Evolutionary conservation across 2,888 invertebrate genomes (phyloP).

Genomic region (Leucania comma): DNA sequence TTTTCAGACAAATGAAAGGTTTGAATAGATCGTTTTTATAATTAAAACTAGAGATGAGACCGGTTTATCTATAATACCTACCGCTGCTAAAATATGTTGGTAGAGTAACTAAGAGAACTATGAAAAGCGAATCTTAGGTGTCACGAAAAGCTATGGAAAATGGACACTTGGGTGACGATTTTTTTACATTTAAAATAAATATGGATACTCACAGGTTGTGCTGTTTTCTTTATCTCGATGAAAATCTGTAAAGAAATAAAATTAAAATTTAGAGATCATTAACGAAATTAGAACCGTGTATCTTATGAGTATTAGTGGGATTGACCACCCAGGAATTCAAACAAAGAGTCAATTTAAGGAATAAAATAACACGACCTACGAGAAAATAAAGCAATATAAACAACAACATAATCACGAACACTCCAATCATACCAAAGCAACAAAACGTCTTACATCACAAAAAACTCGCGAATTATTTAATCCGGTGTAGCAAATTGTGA

Average conservation of each 20-base stretch:
- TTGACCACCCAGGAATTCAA: background rate
- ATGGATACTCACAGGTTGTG: conserved; percentile 36
- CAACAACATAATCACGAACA: conserved; percentile 4
- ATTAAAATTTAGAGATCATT: background rate
- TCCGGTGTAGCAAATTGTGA: conserved; percentile 51
- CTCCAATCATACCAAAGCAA: background rate
- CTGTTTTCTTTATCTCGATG: conserved; percentile 7
- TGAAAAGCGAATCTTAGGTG: background rate
- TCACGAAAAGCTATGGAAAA: background rate
- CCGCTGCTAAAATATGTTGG: background rate
- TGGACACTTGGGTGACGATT: background rate
- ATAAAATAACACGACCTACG: background rate
- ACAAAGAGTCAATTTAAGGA: background rate
- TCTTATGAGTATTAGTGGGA: background rate
- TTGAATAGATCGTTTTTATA: conserved; percentile 31
- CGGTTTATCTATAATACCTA: background rate
- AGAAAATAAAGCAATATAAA: conserved; percentile 6
- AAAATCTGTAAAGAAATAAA: conserved; percentile 46
- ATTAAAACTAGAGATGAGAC: conserved; percentile 29
- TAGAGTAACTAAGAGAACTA: background rate
- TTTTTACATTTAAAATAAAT: background rate
- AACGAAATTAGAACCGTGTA: background rate
- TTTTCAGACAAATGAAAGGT: conserved; percentile 44
- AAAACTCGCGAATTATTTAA: conserved; percentile 42
- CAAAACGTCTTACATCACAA: conserved; percentile 39